Base-by-base conservation (phyloP, 1,140 invertebrate species). In the Eurosta solidaginis region DNA sequence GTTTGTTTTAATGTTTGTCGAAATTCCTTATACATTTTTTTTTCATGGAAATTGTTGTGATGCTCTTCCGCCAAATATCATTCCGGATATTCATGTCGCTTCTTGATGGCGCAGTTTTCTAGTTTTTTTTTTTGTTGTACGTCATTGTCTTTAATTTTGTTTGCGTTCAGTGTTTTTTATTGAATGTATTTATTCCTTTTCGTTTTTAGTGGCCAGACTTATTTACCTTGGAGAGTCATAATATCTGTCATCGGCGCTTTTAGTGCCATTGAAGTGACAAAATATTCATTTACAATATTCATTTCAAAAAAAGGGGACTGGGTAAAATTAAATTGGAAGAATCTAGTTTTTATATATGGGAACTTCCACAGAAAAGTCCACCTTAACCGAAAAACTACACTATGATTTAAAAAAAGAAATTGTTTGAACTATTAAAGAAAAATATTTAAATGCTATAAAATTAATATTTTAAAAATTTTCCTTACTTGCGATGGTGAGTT, bases 121-220 rank as follows among this genome's bases (percentile, higher is more conserved):
- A 2, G n/a, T n/a, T n/a, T 6, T 52, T 52, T 52, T 22, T 6
- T 5, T 25, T 17, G 49, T 5, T 52, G 20, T 36, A 59, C 29
- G 29, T 33, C 10, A 59, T 33, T 25, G 22, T 59, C 27, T 29
- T 10, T 59, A 33, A 29, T 59, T 59, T 59, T 59, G 54, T n/a
- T 59, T 25, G 10, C n/a, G 4, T 59, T 33, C n/a, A 40, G 27
- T 40, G n/a, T 42, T 33, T 68, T 68, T 40, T 20, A 10, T 20
- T 36, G n/a, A n/a, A 40, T 40, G 14, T 6, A 59, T 59, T 68
- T 33, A 68, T 40, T 68, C 59, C 3, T 54, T 29, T 27, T n/a
- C n/a, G n/a, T 54, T 68, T 68, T 68, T 68, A 68, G 33, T 68
- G 59, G 59, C 59, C 59, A 68, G 33, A 68, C 40, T 68, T 68